phyloP scores from a whole-genome alignment of 2,888 invertebrate species.

The Aquatica leii region DNA sequence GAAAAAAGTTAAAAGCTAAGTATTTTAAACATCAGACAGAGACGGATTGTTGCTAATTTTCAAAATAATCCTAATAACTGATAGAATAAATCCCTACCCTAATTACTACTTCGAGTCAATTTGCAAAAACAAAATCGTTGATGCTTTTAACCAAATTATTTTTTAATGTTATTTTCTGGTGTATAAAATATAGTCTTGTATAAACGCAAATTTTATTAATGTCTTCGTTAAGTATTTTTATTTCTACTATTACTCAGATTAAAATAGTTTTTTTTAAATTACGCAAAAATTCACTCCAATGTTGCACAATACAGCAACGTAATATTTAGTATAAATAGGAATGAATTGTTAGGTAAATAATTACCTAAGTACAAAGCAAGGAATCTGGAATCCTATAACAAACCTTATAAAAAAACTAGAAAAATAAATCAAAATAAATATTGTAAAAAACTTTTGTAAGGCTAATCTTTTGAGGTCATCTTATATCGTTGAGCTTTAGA shows the following conservation, averaged over 20 bases:
- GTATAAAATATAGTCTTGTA: slow-evolving; percentile 4
- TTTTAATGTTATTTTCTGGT: neutral
- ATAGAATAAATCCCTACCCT: neutral
- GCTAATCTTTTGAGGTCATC: slow-evolving; percentile 9
- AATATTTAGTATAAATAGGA: slow-evolving; percentile 20
- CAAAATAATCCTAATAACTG: neutral
- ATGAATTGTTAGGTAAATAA: slow-evolving; percentile 24
- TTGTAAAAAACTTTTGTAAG: neutral
- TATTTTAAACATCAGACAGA: too few species aligned
- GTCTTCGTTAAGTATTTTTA: slow-evolving; percentile 15
- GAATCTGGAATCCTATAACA: slow-evolving; percentile 20
- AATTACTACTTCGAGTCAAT: neutral
- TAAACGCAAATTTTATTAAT: neutral
- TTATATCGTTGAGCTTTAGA: slow-evolving; percentile 5
- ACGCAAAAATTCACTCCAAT: slow-evolving; percentile 18
- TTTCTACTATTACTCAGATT: neutral
- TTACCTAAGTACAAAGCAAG: slow-evolving; percentile 27
- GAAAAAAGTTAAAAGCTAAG: too few species aligned
- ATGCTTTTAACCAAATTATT: neutral
- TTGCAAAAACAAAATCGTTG: neutral
- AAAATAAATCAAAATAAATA: neutral
- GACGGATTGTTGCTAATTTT: too few species aligned
- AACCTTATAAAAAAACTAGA: slow-evolving; percentile 10
- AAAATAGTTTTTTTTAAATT: neutral
- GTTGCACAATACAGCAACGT: slow-evolving; percentile 26